Evolutionary conservation across 2,888 invertebrate species (phyloP).

Genomic region (Chrysina gloriosa): DNA sequence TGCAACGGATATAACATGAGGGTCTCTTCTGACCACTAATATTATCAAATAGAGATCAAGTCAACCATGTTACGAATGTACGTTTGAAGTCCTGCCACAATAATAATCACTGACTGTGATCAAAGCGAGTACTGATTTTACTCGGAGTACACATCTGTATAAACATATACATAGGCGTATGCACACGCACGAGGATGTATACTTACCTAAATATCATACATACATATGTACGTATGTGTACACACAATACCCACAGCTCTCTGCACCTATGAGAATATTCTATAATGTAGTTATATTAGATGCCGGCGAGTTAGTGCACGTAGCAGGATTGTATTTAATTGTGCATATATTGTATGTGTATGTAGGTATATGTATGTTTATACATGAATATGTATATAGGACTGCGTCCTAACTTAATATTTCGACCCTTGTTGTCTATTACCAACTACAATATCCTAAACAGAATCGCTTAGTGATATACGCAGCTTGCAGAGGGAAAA

Average conservation of each 20-base stretch:
- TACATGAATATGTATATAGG: too few species aligned
- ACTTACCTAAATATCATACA: not conserved
- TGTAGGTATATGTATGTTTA: too few species aligned
- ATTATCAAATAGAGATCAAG: slow-evolving; percentile 43
- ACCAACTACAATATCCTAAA: too few species aligned
- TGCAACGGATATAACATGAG: slow-evolving; percentile 25
- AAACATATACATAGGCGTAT: not conserved
- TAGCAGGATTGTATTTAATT: too few species aligned
- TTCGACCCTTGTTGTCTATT: too few species aligned
- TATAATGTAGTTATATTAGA: too few species aligned
- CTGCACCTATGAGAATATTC: not conserved
- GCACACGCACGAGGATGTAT: not conserved
- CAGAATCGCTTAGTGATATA: too few species aligned
- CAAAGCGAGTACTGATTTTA: slow-evolving; percentile 39
- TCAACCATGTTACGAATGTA: slow-evolving; percentile 38
- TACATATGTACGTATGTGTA: not conserved
- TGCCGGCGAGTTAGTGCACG: too few species aligned
- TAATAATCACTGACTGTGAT: slow-evolving; percentile 41
- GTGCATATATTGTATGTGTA: too few species aligned
- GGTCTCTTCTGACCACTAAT: slow-evolving; percentile 36
- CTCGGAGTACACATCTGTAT: slow-evolving; percentile 6
- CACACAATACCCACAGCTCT: not conserved
- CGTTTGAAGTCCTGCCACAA: slow-evolving; percentile 40
- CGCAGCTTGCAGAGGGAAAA: too few species aligned
- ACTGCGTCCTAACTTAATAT: too few species aligned